Conservation (phyloP, 2,797 vertebrate genomes). For the Alcedo quadribrachys region DNA sequence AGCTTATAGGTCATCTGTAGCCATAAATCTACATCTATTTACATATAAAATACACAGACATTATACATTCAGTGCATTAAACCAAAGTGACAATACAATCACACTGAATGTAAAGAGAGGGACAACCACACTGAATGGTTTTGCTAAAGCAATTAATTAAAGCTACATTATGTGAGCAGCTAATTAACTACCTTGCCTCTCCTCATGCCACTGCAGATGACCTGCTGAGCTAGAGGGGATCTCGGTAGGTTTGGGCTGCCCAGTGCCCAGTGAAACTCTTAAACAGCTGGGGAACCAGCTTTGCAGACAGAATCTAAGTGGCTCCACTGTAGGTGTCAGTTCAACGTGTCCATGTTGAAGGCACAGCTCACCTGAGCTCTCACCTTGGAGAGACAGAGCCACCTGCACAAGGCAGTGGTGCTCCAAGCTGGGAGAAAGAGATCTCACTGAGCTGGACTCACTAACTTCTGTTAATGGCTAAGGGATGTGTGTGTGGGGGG, state of each 20-base stretch:
- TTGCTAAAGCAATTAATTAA: slow-evolving; percentile 5
- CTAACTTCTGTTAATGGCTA: not conserved
- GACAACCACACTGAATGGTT: not conserved
- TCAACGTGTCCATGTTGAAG: rapidly evolving
- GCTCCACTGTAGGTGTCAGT: not conserved
- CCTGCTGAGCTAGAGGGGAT: not conserved
- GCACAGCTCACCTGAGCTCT: not conserved
- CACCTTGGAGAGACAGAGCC: not conserved
- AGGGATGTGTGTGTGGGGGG: not conserved
- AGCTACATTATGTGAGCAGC: not conserved
- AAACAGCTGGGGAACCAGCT: not conserved
- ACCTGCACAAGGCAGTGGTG: not conserved
- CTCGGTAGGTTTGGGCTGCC: not conserved
- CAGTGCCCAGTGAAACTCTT: not conserved
- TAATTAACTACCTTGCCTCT: not conserved
- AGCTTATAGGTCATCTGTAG: not conserved
- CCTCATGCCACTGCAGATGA: not conserved
- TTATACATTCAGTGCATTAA: not conserved
- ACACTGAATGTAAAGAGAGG: not conserved
- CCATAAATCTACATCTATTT: slow-evolving; percentile 47
- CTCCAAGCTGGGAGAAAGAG: not conserved
- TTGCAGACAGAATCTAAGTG: not conserved
- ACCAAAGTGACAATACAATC: not conserved
- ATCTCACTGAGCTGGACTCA: not conserved
- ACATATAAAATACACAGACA: not conserved